Conservation (phyloP, 2,888 invertebrate genomes). For the Camptogramma bilineatum region DNA sequence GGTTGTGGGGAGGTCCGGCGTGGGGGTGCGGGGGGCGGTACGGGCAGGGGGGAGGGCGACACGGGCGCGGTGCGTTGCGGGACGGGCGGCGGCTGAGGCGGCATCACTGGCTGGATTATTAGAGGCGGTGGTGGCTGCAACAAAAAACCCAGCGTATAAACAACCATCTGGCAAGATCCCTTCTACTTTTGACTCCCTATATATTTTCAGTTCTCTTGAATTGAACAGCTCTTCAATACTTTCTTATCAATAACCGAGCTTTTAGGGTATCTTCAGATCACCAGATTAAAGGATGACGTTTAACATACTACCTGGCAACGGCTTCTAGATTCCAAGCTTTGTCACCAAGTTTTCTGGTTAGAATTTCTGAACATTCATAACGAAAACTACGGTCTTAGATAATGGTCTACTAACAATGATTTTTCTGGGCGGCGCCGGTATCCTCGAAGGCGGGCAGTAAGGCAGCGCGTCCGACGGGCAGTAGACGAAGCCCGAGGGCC, state of each 20-base stretch:
- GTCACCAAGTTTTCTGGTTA: too few relatives aligned
- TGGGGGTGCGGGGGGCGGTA: constrained; percentile 71
- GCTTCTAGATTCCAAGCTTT: too few relatives aligned
- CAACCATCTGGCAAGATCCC: background rate
- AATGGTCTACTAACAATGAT: constrained; percentile 46
- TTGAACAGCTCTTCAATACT: too few relatives aligned
- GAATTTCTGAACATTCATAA: background rate
- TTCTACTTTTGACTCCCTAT: too few relatives aligned
- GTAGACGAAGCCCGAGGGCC: constrained; percentile 76
- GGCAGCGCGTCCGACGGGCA: constrained; percentile 83
- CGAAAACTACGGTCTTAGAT: background rate
- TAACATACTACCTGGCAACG: too few relatives aligned
- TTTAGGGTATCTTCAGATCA: too few relatives aligned
- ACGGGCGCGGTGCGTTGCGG: constrained; percentile 68
- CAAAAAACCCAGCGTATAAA: constrained; percentile 25
- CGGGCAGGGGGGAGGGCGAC: constrained; percentile 63
- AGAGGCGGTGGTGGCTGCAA: constrained; percentile 66
- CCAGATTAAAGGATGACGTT: too few relatives aligned
- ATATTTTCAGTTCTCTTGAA: too few relatives aligned
- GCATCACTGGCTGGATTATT: constrained; percentile 65
- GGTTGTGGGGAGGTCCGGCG: constrained; percentile 69
- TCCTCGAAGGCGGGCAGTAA: constrained; percentile 79
- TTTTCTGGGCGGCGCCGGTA: constrained; percentile 66
- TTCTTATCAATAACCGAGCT: too few relatives aligned
- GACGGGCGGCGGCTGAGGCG: constrained; percentile 72